These are phyloP conservation scores for Yponomeuta sedellus DNA, from an alignment of 2,888 invertebrate genomes.

Conservation along the genomic window DNA sequence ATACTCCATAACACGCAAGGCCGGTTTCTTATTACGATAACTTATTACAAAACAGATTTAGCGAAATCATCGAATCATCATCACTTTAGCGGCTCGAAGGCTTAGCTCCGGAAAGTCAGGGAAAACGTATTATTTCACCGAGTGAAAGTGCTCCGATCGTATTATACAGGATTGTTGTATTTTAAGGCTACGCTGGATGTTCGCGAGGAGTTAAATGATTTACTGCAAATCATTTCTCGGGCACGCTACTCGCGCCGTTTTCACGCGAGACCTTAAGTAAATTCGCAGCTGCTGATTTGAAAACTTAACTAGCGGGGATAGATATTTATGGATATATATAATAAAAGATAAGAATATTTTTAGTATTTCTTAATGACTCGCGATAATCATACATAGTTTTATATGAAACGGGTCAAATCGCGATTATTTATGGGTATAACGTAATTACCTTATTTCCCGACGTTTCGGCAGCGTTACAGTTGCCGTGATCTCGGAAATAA, in stretches of 20 bases:
- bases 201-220: neutral
- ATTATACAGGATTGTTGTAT: conserved; percentile 10
- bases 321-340: no score
- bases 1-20: neutral
- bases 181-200: neutral
- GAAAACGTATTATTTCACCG: conserved; percentile 24
- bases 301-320: no score
- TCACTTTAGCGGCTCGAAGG: neutral
- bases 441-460: no score
- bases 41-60: conserved; percentile 1
- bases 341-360: no score
- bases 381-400: no score
- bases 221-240: neutral
- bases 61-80: conserved; percentile 9
- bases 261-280: no score
- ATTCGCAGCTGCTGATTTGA: no score
- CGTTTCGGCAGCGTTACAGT: no score
- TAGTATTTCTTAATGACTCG: no score
- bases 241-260: neutral
- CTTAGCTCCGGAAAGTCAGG: conserved; percentile 17
- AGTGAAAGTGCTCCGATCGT: conserved; percentile 11
- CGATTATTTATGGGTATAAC: no score
- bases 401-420: no score
- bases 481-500: no score
- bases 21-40: neutral